Percentiles rank a stretch among this genome's conserved stretches.
phyloP scores from a whole-genome alignment of 2,888 invertebrate genomes.

The Netelia virgata region DNA sequence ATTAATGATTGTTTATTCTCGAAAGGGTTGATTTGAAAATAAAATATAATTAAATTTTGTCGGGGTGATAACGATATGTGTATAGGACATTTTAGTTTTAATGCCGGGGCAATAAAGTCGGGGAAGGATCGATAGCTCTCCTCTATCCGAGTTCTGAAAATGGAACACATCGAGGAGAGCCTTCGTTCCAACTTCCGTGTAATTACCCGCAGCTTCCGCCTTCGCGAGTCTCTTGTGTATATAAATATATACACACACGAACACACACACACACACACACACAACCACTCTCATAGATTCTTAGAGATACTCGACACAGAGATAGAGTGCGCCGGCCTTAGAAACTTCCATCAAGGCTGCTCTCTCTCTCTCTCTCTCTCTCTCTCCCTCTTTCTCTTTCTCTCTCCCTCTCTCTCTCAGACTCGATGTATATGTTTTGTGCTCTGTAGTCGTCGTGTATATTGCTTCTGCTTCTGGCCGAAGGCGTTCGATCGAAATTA shows the following conservation, averaged over 20 bases:
- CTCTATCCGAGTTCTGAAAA: constrained; percentile 17
- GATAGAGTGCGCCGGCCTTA: constrained; percentile 57
- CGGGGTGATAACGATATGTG: background rate
- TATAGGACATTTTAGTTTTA: background rate
- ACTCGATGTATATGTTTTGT: background rate
- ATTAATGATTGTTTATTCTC: background rate
- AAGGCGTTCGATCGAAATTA: constrained; percentile 68
- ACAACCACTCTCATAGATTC: background rate
- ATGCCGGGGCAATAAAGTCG: background rate
- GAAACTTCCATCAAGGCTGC: constrained; percentile 69
- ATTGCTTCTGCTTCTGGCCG: constrained; percentile 21
- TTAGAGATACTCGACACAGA: constrained; percentile 36
- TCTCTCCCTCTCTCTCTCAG: background rate
- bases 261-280: background rate
- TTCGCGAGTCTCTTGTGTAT: constrained; percentile 66
- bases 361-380: background rate
- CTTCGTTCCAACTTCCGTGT: constrained; percentile 76
- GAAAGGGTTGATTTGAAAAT: background rate
- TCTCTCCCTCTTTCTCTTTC: background rate
- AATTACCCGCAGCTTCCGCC: constrained; percentile 79
- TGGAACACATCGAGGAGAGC: constrained; percentile 41
- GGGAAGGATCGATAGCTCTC: background rate
- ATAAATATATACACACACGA: background rate
- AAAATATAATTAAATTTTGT: constrained; percentile 23
- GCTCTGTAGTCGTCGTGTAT: constrained; percentile 3